Percentiles rank a stretch among this genome's conserved stretches.
Evolutionary conservation across 2,113 vertebrate genomes (phyloP).

Genomic region (Sturnus vulgaris): DNA sequence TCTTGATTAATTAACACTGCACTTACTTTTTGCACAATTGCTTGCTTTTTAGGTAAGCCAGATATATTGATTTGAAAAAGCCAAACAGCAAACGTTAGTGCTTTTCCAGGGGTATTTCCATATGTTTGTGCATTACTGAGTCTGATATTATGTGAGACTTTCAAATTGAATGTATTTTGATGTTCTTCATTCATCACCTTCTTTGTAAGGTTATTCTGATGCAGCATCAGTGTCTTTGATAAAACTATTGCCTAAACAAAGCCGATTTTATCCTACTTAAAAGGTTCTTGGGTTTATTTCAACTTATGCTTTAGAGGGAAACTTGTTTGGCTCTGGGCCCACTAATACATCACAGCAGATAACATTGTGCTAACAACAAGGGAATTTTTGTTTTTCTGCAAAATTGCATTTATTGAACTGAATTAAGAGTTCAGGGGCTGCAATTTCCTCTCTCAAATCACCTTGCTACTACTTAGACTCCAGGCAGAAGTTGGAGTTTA

Average conservation of each 20-base stretch:
- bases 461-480: constrained; percentile 56
- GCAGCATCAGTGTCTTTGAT: not conserved
- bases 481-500: constrained; percentile 63
- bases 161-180: not conserved
- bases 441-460: constrained; percentile 55
- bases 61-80: not conserved
- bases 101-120: not conserved
- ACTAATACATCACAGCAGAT: not conserved
- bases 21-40: not conserved
- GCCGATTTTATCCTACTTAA: not conserved
- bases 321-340: not conserved
- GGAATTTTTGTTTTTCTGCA: constrained; percentile 48
- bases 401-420: constrained; percentile 62
- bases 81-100: not conserved
- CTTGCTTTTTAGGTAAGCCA: not conserved
- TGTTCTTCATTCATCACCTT: not conserved
- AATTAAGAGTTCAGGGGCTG: constrained; percentile 51
- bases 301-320: not conserved
- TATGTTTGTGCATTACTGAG: not conserved
- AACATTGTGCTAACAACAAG: constrained; percentile 29
- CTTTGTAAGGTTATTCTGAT: not conserved
- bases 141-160: not conserved
- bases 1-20: not conserved
- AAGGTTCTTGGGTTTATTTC: not conserved
- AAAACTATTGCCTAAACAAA: not conserved